Evolutionary conservation across 2,797 vertebrate species (phyloP).

Genomic region (Aplochiton taeniatus): DNA sequence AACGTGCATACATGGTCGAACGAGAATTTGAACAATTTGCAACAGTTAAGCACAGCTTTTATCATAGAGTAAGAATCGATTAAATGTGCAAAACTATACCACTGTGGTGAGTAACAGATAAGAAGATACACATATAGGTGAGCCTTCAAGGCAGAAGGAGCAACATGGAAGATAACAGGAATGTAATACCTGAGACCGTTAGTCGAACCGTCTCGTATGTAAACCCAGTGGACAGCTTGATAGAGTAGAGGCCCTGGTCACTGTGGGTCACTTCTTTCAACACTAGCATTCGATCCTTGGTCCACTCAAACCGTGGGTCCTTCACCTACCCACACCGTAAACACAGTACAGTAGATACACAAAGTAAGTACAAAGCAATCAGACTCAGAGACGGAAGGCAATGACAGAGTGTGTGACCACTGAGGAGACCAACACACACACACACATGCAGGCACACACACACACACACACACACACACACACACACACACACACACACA

Average conservation of each 20-base stretch:
- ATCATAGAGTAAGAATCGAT: no score
- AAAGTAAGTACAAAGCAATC: background rate
- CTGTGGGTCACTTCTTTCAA: constrained; percentile 64
- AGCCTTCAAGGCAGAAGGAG: no score
- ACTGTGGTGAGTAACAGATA: no score
- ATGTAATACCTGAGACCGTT: constrained; percentile 61
- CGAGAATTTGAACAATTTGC: no score
- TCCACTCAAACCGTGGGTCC: constrained; percentile 71
- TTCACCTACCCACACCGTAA: constrained; percentile 52
- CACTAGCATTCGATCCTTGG: constrained; percentile 65
- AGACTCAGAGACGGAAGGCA: no score
- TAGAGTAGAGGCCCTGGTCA: constrained; percentile 71
- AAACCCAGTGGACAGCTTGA: constrained; percentile 64
- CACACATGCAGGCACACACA: background rate
- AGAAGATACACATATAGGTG: no score
- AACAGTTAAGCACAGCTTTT: no score
- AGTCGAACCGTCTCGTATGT: constrained; percentile 67
- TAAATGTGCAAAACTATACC: no score
- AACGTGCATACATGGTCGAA: no score
- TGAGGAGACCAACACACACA: background rate
- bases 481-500: background rate
- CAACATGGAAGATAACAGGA: no score
- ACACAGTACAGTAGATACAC: background rate
- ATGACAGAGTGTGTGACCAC: no score
- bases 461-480: background rate